Evolutionary conservation across 2,113 vertebrate genomes (phyloP), one percentile per base, ranked within the genome.

Genomic region (Scomber japonicus): DNA sequence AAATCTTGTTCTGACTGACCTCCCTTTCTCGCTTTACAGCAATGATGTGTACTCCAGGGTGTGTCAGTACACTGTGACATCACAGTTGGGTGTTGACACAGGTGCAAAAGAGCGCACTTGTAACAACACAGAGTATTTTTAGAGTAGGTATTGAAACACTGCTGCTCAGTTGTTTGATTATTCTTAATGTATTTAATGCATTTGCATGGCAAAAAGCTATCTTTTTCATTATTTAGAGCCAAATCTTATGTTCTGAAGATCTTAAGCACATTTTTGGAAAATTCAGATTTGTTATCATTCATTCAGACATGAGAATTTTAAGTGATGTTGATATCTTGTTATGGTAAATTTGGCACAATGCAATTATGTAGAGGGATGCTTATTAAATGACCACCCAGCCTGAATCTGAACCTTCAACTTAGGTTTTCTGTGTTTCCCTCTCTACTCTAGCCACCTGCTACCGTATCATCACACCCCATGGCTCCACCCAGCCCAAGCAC

Each of bases 401-500:
- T 69, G 16, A 35, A 15, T 10, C 48, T 68, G 10, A 46, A 24
- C 24, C 24, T 76, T 60, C 5, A 54, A 44, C 12, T 4, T 10
- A 10, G 1, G 8, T 50, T 24, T 30, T 4, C 3, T 80, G 11
- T 49, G 14, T 67, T 62, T 82, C n/a, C 57, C 21, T 82, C 80
- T 90, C 59, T 81, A 24, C 72, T 93, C n/a, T 94, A 98, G 98
- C 96, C 97, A 92, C 95, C 95, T 88, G 94, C 96, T 90, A 95
- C 95, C 90, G 94, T 96, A 81, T 93, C 95, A 44, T 93, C 93
- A 61, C 96, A 97, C 76, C 97, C 97, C 83, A 99, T 99, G 98
- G 98, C 98, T 95, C 98, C 98, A 81, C 97, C 98, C 91, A 99
- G 98, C 90, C 98, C 98, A 75, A 98, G 96, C 91, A 97, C 96